Evolutionary conservation across 1,140 invertebrate species (phyloP).

Genomic region (Conus betulinus): DNA sequence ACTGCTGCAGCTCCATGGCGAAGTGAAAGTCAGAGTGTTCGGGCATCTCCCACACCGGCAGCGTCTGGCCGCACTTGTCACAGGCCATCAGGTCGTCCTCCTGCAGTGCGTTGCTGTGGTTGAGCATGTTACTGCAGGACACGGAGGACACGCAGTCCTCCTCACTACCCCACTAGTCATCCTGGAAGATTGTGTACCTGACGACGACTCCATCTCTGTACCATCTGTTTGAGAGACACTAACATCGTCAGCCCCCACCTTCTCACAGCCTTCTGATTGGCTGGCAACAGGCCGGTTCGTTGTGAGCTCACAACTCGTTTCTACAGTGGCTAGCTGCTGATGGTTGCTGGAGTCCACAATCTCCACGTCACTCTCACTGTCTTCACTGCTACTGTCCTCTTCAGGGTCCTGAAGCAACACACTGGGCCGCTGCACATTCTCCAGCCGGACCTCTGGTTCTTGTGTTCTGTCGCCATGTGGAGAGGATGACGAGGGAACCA

Average conservation of each 20-base stretch:
- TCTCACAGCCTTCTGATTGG: too few species aligned
- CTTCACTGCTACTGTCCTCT: background rate
- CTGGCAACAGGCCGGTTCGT: too few species aligned
- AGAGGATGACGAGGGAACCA: background rate
- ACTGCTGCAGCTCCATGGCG: conserved; percentile 71
- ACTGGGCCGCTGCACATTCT: background rate
- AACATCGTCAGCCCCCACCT: background rate
- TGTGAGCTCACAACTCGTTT: too few species aligned
- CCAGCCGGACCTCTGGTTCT: background rate
- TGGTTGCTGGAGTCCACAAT: too few species aligned
- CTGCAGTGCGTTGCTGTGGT: background rate
- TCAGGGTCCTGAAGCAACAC: background rate
- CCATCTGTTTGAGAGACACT: background rate
- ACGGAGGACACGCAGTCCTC: background rate
- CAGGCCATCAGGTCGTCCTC: conserved; percentile 65
- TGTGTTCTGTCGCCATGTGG: background rate
- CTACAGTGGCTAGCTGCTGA: too few species aligned
- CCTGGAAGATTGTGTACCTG: background rate
- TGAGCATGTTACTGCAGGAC: background rate
- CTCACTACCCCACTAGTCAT: background rate
- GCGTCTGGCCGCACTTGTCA: conserved; percentile 69
- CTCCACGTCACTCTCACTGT: too few species aligned
- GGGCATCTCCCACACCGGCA: conserved; percentile 73
- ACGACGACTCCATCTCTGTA: background rate
- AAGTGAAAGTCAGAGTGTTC: conserved; percentile 77